These are phyloP conservation scores for Leptopilina myrica DNA, from an alignment of 2,888 invertebrate species.

Conservation along the genomic window DNA sequence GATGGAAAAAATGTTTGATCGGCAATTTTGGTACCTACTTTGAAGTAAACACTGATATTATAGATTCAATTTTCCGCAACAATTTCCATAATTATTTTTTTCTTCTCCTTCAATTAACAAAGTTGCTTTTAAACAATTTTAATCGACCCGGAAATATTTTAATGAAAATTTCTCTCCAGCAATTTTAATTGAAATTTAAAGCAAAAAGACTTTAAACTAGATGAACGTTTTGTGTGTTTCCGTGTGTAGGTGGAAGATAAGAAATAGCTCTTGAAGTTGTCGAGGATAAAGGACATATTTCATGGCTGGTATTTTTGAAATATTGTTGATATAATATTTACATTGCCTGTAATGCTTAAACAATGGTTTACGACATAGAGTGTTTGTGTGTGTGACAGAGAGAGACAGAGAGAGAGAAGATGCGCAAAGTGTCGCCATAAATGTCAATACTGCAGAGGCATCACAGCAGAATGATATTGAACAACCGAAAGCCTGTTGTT, in stretches of 20 bases:
- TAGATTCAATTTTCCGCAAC: no score
- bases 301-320: background rate
- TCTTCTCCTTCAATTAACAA: background rate
- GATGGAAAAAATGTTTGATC: no score
- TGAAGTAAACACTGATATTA: no score
- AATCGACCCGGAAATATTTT: background rate
- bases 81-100: no score
- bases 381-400: no score
- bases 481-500: slow-evolving; percentile 15
- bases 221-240: background rate
- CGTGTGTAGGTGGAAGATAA: background rate
- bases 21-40: no score
- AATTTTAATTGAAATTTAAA: background rate
- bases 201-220: background rate
- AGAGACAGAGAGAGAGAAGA: background rate
- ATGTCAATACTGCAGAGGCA: slow-evolving; percentile 34
- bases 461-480: slow-evolving; percentile 28
- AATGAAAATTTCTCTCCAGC: background rate
- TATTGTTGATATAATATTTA: slow-evolving; percentile 41
- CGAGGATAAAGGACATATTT: background rate
- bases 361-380: slow-evolving; percentile 45
- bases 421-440: slow-evolving; percentile 31
- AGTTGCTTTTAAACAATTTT: background rate
- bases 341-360: slow-evolving; percentile 31
- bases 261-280: background rate